Percentiles rank a stretch among this genome's conserved stretches.
Evolutionary conservation across 2,888 invertebrate genomes (phyloP).

Genomic region (Lithophane ornitopus): DNA sequence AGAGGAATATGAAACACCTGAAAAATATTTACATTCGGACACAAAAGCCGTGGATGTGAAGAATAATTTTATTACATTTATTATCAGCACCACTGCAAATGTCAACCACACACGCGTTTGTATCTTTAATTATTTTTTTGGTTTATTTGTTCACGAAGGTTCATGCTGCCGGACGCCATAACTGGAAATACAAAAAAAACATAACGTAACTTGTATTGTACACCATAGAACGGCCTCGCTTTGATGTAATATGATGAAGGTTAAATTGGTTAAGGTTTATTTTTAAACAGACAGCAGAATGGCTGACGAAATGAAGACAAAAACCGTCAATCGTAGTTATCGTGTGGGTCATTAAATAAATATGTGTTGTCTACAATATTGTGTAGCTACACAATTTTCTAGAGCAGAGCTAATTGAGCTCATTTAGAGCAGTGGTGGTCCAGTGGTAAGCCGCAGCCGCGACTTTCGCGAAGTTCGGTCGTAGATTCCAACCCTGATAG

Average conservation of each 20-base stretch:
- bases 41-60: background rate
- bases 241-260: constrained; percentile 43
- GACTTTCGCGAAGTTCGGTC: no score
- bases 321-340: background rate
- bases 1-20: background rate
- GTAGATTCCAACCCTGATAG: no score
- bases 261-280: constrained; percentile 54
- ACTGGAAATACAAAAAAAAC: constrained; percentile 2
- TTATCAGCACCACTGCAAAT: background rate
- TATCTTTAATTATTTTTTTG: background rate
- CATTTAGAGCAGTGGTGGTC: no score
- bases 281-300: constrained; percentile 21
- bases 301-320: constrained; percentile 26
- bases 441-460: no score
- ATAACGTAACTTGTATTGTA: constrained; percentile 17
- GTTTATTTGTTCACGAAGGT: background rate
- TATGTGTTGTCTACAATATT: background rate
- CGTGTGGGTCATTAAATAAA: constrained; percentile 13
- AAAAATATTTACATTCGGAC: background rate
- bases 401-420: no score
- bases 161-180: background rate
- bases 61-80: background rate
- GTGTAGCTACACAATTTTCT: background rate
- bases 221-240: constrained; percentile 30
- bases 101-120: no score